A percentile compares a stretch with the other conserved stretches of the same genome.
Evolutionary conservation across 1,140 invertebrate species (phyloP).

Genomic region (Lepidurus apus): DNA sequence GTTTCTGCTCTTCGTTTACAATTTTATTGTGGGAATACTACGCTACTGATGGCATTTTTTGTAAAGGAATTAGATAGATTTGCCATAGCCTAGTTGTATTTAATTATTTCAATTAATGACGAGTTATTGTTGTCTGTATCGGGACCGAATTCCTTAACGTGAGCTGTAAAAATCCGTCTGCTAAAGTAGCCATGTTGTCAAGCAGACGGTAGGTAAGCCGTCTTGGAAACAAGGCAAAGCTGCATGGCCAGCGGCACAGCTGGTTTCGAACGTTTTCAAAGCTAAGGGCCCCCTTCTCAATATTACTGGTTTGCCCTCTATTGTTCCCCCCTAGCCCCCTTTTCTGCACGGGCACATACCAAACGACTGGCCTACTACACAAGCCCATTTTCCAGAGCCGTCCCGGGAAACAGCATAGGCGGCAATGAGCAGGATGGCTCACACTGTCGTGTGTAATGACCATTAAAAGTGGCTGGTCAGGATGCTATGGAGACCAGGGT

Average conservation of each 20-base stretch:
- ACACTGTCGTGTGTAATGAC: slow-evolving; percentile 2
- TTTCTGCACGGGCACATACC: too few species aligned
- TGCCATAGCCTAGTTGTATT: too few species aligned
- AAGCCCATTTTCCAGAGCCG: too few species aligned
- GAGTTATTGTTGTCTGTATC: too few species aligned
- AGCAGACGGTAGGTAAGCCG: background rate
- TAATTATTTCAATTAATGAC: too few species aligned
- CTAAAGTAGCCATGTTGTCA: slow-evolving; percentile 1
- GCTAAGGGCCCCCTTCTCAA: too few species aligned
- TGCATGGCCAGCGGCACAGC: background rate
- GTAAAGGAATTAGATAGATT: too few species aligned
- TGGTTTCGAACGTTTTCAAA: background rate
- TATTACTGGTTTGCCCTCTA: too few species aligned
- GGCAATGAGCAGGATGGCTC: background rate
- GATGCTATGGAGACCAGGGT: background rate
- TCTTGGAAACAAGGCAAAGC: background rate
- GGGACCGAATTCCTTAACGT: too few species aligned
- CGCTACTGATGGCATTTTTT: too few species aligned
- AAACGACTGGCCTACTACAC: too few species aligned
- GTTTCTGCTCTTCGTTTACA: background rate
- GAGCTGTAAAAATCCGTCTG: background rate
- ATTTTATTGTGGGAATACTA: background rate
- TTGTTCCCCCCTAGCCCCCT: too few species aligned
- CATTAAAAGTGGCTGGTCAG: background rate
- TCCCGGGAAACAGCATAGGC: background rate